phyloP scores from a whole-genome alignment of 1,140 invertebrate species.

The Anthonomus grandis region DNA sequence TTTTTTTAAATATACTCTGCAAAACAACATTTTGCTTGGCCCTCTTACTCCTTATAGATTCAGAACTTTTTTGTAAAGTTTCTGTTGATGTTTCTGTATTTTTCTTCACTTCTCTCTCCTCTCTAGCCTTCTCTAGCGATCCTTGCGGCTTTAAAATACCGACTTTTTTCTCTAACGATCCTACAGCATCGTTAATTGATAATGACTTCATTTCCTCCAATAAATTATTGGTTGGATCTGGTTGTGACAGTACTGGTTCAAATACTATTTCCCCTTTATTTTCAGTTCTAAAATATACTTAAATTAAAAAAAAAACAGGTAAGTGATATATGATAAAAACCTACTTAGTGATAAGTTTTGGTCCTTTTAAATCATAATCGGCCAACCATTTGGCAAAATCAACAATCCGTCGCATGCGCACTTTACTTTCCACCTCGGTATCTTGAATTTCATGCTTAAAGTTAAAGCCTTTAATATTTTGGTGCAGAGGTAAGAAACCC shows the following conservation, averaged over 20 bases:
- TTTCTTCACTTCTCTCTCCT: slow-evolving; percentile 50
- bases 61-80: slow-evolving; percentile 27
- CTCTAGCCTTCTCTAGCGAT: slow-evolving; percentile 60
- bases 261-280: slow-evolving; percentile 34
- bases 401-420: slow-evolving; percentile 51
- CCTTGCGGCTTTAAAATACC: slow-evolving; percentile 70
- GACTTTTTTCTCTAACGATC: slow-evolving; percentile 53
- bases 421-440: slow-evolving; percentile 33
- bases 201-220: slow-evolving; percentile 48
- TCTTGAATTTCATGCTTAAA: slow-evolving; percentile 45
- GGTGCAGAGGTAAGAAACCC: slow-evolving; percentile 72
- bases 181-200: slow-evolving; percentile 28
- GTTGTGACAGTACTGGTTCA: slow-evolving; percentile 45
- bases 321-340: slow-evolving; percentile 10
- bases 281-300: slow-evolving; percentile 32
- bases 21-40: slow-evolving; percentile 50
- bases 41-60: slow-evolving; percentile 39
- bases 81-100: slow-evolving; percentile 4
- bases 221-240: slow-evolving; percentile 46
- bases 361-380: slow-evolving; percentile 49
- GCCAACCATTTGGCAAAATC: slow-evolving; percentile 53
- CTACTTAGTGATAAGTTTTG: slow-evolving; percentile 45
- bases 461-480: slow-evolving; percentile 56
- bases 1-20: slow-evolving; percentile 69
- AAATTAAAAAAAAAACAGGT: neutral